Evolutionary conservation across 1,140 invertebrate genomes (phyloP).

Genomic region (Aphaenogaster floridana): DNA sequence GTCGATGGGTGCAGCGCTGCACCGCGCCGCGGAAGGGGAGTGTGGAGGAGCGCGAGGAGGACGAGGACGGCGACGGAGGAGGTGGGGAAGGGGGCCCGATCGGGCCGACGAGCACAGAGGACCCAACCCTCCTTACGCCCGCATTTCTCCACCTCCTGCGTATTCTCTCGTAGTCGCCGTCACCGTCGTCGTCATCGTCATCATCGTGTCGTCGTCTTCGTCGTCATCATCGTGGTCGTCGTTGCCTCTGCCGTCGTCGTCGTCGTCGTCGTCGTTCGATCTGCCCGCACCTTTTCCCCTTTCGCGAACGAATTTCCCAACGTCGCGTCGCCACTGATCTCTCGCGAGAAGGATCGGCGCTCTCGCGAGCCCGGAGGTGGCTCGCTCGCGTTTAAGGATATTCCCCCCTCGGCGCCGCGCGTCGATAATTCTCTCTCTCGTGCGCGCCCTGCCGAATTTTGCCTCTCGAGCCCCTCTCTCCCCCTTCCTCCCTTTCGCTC

Average conservation of each 20-base stretch:
- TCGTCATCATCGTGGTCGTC: background rate
- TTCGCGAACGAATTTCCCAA: background rate
- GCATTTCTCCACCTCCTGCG: conserved; percentile 75
- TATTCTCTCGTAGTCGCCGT: conserved; percentile 48
- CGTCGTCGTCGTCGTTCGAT: conserved; percentile 17
- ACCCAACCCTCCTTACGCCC: conserved; percentile 81
- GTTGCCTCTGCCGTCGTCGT: background rate
- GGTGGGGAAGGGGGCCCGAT: background rate
- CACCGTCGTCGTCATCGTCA: background rate
- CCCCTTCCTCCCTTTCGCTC: too few species aligned
- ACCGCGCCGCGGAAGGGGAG: background rate
- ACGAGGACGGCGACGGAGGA: background rate
- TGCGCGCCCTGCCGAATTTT: conserved; percentile 47
- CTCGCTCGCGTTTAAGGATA: conserved; percentile 12
- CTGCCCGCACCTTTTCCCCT: background rate
- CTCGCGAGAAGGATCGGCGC: background rate
- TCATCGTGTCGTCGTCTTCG: background rate
- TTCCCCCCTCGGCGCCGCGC: conserved; percentile 1
- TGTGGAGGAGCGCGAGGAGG: background rate
- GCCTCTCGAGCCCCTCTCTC: background rate
- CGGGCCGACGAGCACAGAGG: conserved; percentile 42
- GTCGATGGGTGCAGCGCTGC: background rate
- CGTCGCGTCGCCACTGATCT: background rate
- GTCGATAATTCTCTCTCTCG: conserved; percentile 40
- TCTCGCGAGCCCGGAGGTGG: background rate